Evolutionary conservation across 1,140 invertebrate genomes (phyloP), one percentile per base, ranked within the genome.

Genomic region (Drosophila nikananu): DNA sequence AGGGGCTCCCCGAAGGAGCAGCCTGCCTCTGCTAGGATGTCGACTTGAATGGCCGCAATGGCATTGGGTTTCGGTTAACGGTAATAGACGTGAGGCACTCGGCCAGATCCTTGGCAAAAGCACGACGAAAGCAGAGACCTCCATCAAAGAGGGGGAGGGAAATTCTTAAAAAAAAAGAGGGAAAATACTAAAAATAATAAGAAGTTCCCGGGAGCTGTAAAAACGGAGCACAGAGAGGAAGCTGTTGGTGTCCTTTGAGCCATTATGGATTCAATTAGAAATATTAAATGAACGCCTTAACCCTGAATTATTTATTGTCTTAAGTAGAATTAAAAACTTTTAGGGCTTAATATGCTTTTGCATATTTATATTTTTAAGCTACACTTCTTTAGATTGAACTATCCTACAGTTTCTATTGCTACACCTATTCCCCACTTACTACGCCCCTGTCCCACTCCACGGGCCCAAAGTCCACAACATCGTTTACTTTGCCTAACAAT

Each of bases 401-500:
- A 10, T 6, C 8, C 21, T n/a, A 0, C 1, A 7, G 17, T 23
- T 23, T 21, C 10, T 12, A 12, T n/a, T 19, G 19, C 9, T 17
- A 25, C 27, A 27, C 23, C 2, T 1, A 41, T 13, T 21, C 27
- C n/a, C 7, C 4, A 15, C 13, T 5, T 10, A n/a, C 55, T 15
- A 73, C 49, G 66, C 59, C 62, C 17, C 66, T 83, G 81, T 5
- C 30, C 54, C 49, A 17, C 32, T 58, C 54, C 12, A 42, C 42
- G 39, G 54, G 30, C 68, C 19, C 66, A 77, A 78, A 80, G 83
- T 83, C 80, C 51, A 83, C 75, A 83, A 77, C 60, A 71, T 51
- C 84, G 84, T 87, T 86, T 83, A 89, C 83, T 86, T 86, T 86
- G 80, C 83, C 83, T 87, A 84, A 87, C 84, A 89, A 87, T 89